These are phyloP conservation scores for Temnothorax rugatulus DNA, from an alignment of 2,888 invertebrate genomes.

Conservation along the genomic window DNA sequence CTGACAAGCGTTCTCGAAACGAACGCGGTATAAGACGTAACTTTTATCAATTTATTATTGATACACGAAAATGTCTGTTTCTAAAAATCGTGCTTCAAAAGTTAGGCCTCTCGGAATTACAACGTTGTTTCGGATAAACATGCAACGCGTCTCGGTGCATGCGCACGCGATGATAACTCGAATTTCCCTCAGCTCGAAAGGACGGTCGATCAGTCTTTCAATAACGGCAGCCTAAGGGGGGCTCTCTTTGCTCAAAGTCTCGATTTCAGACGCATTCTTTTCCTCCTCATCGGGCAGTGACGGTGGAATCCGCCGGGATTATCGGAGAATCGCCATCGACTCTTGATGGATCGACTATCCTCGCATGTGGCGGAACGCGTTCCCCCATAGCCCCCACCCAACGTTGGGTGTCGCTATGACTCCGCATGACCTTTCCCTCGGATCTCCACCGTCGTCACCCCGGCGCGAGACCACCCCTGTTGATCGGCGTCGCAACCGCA, in stretches of 20 bases:
- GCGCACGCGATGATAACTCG: conserved; percentile 32
- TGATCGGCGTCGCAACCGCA: conserved; percentile 15
- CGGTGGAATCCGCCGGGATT: background rate
- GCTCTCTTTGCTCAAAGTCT: conserved; percentile 35
- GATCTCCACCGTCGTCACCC: conserved; percentile 5
- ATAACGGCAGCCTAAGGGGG: conserved; percentile 70
- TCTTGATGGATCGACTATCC: background rate
- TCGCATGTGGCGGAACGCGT: background rate
- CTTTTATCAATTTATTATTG: background rate
- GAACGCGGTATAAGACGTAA: background rate
- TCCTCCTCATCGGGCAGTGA: background rate
- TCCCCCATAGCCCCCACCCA: background rate
- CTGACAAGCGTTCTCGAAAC: background rate
- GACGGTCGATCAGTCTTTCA: conserved; percentile 79
- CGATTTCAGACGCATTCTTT: background rate
- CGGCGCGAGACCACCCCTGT: conserved; percentile 4
- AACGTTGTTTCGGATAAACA: background rate
- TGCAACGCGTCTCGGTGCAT: conserved; percentile 49
- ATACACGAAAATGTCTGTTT: background rate
- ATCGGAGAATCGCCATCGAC: background rate
- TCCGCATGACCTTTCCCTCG: background rate
- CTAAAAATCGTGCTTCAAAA: conserved; percentile 5
- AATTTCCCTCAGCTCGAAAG: conserved; percentile 58
- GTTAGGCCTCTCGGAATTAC: background rate
- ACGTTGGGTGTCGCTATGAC: background rate